Base-by-base conservation (phyloP, 2,113 vertebrate genomes). In the Erythrocercus mccallii region DNA sequence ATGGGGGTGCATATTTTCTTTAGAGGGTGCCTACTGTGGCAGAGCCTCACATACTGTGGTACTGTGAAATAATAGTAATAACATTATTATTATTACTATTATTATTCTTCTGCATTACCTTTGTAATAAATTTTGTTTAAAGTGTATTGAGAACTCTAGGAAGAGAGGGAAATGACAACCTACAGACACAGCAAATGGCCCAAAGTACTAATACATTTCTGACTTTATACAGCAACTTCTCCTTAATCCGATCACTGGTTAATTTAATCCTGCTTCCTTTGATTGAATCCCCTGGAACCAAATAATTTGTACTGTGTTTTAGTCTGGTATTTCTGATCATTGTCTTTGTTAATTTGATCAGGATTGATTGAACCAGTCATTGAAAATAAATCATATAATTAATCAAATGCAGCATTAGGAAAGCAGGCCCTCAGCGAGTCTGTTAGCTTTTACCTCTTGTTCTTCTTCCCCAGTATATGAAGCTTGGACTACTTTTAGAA, bases 211-310 rank as follows among this genome's bases (percentile, higher is more conserved):
- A 83, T 77, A 51, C 18, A 58, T 95, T 88, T 96, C 88, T 94
- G 92, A 88, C 68, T 93, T 94, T 47, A 84, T 93, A 68, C 31
- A 81, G 76, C 86, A 81, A 94, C 47, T 96, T 90, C 68, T 95
- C n/a, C 79, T 93, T 97, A 94, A 96, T 96, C 92, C 0, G 11
- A 96, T 96, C 85, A 95, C 85, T 84, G 82, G 76, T 83, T 96
- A 95, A 96, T 96, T 96, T 94, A 96, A 96, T 95, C 85, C 85
- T 92, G 64, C 88, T 96, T 93, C 88, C 60, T 97, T 90, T 95
- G 85, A 95, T 93, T 96, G 90, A 90, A 92, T 92, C 90, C 93
- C 85, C 88, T 95, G 88, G 92, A 96, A 96, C 93, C 92, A 96
- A 96, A 94, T 96, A n/a, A 92, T 96, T 96, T 92, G 79, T 95